Conservation (phyloP, 2,113 vertebrate species). For the Heteronetta atricapilla region DNA sequence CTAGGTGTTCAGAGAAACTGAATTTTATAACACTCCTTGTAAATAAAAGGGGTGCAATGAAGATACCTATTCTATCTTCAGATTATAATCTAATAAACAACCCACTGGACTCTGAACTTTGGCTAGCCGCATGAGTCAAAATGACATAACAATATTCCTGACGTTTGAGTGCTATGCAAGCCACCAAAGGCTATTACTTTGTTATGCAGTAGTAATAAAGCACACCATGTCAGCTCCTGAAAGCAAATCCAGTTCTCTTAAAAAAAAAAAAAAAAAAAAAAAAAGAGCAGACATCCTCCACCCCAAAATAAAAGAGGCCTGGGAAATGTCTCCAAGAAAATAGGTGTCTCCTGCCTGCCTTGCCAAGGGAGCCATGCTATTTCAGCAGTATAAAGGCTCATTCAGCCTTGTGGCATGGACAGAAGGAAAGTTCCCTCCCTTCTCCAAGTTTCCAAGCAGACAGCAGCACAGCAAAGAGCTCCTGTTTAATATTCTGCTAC, state of each 20-base stretch:
- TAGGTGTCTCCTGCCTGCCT: neutral
- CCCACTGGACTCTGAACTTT: neutral
- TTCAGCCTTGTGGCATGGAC: neutral
- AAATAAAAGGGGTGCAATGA: neutral
- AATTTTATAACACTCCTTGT: neutral
- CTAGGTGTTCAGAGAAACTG: neutral
- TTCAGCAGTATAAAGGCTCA: constrained; percentile 11
- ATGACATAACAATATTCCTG: neutral
- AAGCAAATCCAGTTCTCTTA: neutral
- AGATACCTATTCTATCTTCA: neutral
- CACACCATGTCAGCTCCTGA: neutral
- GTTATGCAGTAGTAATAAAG: neutral
- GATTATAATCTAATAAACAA: neutral
- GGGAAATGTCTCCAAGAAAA: constrained; percentile 1
- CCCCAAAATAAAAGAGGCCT: neutral
- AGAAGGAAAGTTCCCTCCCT: constrained; percentile 27
- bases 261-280: neutral
- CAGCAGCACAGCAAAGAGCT: constrained; percentile 11
- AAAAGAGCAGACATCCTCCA: neutral
- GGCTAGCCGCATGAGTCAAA: neutral
- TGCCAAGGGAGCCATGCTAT: neutral
- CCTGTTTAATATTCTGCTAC: constrained; percentile 60
- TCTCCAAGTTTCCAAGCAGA: constrained; percentile 52
- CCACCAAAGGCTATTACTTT: neutral
- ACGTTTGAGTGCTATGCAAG: neutral